Conservation (phyloP, 2,113 vertebrate species). For the Neogale vison region DNA sequence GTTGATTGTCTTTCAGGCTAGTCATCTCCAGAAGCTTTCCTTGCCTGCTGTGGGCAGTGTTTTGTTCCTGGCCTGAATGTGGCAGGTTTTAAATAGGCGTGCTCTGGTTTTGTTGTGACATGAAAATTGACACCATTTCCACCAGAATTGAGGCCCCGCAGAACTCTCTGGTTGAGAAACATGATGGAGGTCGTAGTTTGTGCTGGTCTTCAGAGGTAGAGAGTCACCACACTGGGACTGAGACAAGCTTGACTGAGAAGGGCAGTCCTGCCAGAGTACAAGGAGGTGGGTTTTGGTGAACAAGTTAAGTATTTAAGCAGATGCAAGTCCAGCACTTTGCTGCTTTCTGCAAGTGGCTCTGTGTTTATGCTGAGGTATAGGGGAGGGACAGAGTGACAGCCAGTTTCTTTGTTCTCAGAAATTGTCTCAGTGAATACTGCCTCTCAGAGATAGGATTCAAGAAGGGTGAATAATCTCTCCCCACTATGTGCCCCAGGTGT, state of each 20-base stretch:
- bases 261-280: not conserved
- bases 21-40: not conserved
- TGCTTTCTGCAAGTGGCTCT: not conserved
- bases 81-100: not conserved
- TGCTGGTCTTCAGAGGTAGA: not conserved
- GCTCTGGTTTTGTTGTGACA: not conserved
- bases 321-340: not conserved
- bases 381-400: too few relatives aligned
- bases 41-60: not conserved
- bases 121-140: not conserved
- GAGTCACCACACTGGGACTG: not conserved
- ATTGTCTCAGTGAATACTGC: too few relatives aligned
- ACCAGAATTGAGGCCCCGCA: not conserved
- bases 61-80: not conserved
- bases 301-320: not conserved
- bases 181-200: not conserved
- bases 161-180: not conserved
- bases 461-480: too few relatives aligned
- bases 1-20: not conserved
- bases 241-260: not conserved
- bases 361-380: too few relatives aligned
- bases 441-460: too few relatives aligned
- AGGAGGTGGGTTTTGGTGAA: not conserved
- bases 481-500: too few relatives aligned
- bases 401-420: too few relatives aligned